Conservation (phyloP, 2,888 invertebrate genomes). For the Gymnocheta viridis region DNA sequence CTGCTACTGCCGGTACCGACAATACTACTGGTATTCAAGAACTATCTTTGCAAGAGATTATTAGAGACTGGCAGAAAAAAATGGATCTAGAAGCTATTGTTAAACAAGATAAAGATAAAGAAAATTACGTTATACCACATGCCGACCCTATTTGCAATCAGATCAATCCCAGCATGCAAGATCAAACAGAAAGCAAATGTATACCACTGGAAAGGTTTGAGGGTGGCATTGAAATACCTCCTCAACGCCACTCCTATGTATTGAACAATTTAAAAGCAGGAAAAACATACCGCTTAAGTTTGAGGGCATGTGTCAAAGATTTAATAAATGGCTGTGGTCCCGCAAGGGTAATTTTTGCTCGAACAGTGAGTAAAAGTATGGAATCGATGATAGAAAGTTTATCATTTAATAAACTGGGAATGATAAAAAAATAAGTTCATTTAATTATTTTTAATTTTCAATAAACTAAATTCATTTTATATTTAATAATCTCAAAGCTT, state of each 20-base stretch:
- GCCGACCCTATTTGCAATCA: slow-evolving; percentile 45
- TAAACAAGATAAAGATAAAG: slow-evolving; percentile 53
- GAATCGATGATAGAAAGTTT: slow-evolving; percentile 49
- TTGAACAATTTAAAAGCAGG: slow-evolving; percentile 71
- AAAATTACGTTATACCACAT: slow-evolving; percentile 70
- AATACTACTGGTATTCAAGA: too few relatives aligned
- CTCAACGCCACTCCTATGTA: slow-evolving; percentile 71
- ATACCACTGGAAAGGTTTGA: slow-evolving; percentile 67
- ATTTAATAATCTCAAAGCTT: background rate
- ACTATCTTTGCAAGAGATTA: background rate
- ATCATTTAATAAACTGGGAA: background rate
- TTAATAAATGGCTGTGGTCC: slow-evolving; percentile 77
- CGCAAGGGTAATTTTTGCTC: slow-evolving; percentile 70
- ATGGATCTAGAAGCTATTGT: background rate
- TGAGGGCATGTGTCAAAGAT: slow-evolving; percentile 76
- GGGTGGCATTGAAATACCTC: slow-evolving; percentile 71
- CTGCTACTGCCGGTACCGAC: too few relatives aligned
- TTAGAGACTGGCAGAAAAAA: background rate
- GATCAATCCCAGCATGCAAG: background rate
- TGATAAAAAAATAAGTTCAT: background rate
- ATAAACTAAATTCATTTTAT: slow-evolving; percentile 2
- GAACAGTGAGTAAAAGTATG: slow-evolving; percentile 72
- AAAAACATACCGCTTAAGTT: slow-evolving; percentile 74
- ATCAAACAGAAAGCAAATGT: slow-evolving; percentile 74
- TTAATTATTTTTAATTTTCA: background rate